These are phyloP conservation scores for Limnothrissa miodon DNA, from an alignment of 2,113 vertebrate genomes.

Conservation along the genomic window DNA sequence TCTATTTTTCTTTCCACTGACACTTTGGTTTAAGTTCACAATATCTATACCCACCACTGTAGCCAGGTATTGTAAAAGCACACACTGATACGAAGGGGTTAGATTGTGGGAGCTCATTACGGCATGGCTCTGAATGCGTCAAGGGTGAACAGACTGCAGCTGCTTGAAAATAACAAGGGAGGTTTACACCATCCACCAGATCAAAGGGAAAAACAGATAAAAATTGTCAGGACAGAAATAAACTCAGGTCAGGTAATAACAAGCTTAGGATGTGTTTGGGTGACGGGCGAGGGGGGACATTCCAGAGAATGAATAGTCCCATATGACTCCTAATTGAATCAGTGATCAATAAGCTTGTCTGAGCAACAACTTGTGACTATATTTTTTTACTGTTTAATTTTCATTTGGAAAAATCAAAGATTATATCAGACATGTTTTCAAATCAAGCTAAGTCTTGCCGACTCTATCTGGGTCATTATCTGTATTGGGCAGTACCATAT, in stretches of 20 bases:
- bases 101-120: neutral
- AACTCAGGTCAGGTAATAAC: neutral
- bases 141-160: neutral
- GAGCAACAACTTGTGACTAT: neutral
- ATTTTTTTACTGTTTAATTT: neutral
- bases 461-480: neutral
- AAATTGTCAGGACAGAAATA: neutral
- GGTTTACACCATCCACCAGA: neutral
- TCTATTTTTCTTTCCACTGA: neutral
- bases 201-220: neutral
- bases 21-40: neutral
- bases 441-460: neutral
- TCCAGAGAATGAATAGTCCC: neutral
- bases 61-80: neutral
- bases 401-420: neutral
- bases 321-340: neutral
- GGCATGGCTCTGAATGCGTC: neutral
- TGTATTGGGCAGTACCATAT: no score
- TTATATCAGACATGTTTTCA: conserved; percentile 5
- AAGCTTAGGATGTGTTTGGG: neutral
- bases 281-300: neutral
- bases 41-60: neutral
- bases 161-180: neutral
- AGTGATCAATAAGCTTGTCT: neutral
- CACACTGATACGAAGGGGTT: neutral